Evolutionary conservation across 1,140 invertebrate species (phyloP).

Genomic region (Cyrtorhinus lividipennis): DNA sequence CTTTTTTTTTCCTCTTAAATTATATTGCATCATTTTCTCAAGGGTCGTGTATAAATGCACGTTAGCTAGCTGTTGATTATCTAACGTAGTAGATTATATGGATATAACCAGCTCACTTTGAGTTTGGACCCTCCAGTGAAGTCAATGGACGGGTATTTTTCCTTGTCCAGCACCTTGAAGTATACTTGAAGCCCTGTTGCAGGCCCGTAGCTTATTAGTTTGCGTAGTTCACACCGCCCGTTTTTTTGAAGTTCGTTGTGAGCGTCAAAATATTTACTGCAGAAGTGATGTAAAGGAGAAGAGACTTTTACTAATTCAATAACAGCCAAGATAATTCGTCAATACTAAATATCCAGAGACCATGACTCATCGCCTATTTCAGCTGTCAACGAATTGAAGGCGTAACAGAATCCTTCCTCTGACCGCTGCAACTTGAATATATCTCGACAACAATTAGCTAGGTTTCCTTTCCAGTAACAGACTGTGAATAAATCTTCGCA

Average conservation of each 20-base stretch:
- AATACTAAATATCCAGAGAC: too few relatives aligned
- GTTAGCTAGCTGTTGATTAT: too few relatives aligned
- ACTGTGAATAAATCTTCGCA: slow-evolving; percentile 26
- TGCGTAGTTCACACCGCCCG: not conserved
- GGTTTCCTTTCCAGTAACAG: slow-evolving; percentile 28
- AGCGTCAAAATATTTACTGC: not conserved
- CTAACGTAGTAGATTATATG: too few relatives aligned
- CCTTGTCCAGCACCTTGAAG: slow-evolving; percentile 22
- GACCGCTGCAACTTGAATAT: slow-evolving; percentile 27
- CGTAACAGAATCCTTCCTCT: slow-evolving; percentile 29
- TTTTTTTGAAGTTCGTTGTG: not conserved
- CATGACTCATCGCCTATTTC: too few relatives aligned
- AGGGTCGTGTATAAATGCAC: too few relatives aligned
- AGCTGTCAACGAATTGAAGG: slow-evolving; percentile 28
- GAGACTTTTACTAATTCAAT: slow-evolving; percentile 2
- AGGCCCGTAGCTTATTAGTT: slow-evolving; percentile 1
- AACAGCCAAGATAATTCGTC: too few relatives aligned
- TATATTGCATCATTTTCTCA: too few relatives aligned
- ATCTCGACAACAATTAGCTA: slow-evolving; percentile 24
- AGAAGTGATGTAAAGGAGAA: not conserved
- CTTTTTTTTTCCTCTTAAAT: too few relatives aligned
- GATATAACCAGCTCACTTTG: slow-evolving; percentile 21
- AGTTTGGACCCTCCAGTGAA: slow-evolving; percentile 22
- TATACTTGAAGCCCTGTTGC: slow-evolving; percentile 27
- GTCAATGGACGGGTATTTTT: slow-evolving; percentile 14